Conservation (phyloP, 2,888 invertebrate species). For the Platycheirus albimanus region DNA sequence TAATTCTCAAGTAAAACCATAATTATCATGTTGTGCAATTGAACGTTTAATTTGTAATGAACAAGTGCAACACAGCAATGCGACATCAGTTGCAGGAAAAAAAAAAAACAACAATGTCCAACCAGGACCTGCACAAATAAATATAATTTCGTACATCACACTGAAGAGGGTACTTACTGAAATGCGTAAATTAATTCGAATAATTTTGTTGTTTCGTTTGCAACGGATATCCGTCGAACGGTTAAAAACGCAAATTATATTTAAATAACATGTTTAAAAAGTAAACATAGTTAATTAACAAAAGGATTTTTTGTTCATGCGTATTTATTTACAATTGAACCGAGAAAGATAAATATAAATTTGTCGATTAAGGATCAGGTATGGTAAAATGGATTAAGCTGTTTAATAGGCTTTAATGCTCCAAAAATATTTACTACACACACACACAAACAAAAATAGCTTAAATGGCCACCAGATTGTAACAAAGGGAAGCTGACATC, state of each 20-base stretch:
- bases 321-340: not conserved
- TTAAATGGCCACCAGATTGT: too few species aligned
- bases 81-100: constrained; percentile 55
- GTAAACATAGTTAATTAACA: constrained; percentile 61
- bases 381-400: not conserved
- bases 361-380: constrained; percentile 12
- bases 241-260: constrained; percentile 39
- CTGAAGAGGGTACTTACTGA: constrained; percentile 16
- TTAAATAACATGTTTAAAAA: constrained; percentile 67
- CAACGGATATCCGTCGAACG: constrained; percentile 48
- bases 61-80: constrained; percentile 35
- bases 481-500: too few species aligned
- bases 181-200: constrained; percentile 43
- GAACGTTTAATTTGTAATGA: constrained; percentile 49
- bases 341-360: constrained; percentile 2
- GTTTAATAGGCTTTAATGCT: not conserved
- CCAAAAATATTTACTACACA: too few species aligned
- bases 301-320: not conserved
- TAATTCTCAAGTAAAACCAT: constrained; percentile 67
- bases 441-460: too few species aligned
- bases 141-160: too few species aligned
- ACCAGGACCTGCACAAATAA: not conserved
- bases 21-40: constrained; percentile 65
- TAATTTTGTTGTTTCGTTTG: not conserved
- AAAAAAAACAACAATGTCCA: constrained; percentile 1